Evolutionary conservation across 2,113 vertebrate species (phyloP), one percentile per base, ranked within the genome.

Genomic region (Melanotaenia duboulayi): DNA sequence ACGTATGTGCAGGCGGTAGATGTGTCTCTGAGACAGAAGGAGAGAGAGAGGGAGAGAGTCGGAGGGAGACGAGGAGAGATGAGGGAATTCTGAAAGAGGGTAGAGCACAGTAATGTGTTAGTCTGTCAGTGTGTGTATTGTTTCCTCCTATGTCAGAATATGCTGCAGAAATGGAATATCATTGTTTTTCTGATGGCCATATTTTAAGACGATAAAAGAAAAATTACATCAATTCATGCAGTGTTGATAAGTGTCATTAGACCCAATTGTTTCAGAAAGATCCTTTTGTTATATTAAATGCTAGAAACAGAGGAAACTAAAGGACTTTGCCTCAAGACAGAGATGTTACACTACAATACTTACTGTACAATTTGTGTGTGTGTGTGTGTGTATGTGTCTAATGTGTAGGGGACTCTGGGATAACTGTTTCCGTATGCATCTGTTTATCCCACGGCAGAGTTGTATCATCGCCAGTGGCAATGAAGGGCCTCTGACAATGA

Each of bases 391-490:
- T 57, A 58, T 54, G 59, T 56, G 64, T 49, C 70, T 51, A 66
- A 72, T 54, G 59, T 79, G 84, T 74, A 65, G 77, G 75, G 76
- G 57, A 81, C 81, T 84, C 59, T 64, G 84, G 78, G 81, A 86
- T 79, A 87, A 87, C 80, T 78, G 62, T 81, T 87, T 84, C 74
- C 90, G 79, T 42, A 62, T 84, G 82, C 85, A 88, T 89, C 80
- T 87, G 87, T 90, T 89, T 87, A 88, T 90, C 91, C 85, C 71
- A 61, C 71, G 65, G 86, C 84, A 14, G 62, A 66, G 86, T 85
- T 52, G 65, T 86, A 82, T 83, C 84, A 85, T 83, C 52, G 80
- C 91, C 82, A 63, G 78, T 80, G 90, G 90, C 90, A 91, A 92
- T 77, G 80, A 81, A 71, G 60, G 71, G 65, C 67, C 82, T 48